phyloP scores from a whole-genome alignment of 2,113 vertebrate genomes.

The Rhinoptilus africanus region DNA sequence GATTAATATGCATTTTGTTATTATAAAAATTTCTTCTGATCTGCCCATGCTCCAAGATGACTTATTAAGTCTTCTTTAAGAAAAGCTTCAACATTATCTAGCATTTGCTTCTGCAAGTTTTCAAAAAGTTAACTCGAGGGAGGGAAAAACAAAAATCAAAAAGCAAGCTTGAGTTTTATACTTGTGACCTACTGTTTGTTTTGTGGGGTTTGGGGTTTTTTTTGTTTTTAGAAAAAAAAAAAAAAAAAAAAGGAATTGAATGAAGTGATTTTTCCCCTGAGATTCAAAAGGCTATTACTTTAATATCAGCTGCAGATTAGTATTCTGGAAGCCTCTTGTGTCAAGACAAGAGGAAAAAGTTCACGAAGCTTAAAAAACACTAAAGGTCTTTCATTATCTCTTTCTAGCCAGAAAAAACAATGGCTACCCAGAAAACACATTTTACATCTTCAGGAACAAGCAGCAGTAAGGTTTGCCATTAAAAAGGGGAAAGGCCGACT shows the following conservation, averaged over 20 bases:
- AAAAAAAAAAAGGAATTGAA: not conserved
- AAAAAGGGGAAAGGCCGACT: not conserved
- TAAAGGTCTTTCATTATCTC: not conserved
- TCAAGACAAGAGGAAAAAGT: not conserved
- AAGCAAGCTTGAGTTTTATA: not conserved
- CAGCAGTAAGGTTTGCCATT: not conserved
- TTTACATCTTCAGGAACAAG: not conserved
- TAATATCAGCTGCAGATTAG: slow-evolving; percentile 24
- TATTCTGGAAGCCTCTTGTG: not conserved
- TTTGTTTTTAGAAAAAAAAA: not conserved
- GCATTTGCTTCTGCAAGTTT: slow-evolving; percentile 1
- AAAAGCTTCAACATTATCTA: not conserved
- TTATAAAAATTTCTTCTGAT: not conserved
- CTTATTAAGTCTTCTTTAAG: not conserved
- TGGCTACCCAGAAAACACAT: not conserved
- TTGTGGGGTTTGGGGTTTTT: not conserved
- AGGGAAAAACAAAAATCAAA: not conserved
- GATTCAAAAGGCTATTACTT: slow-evolving; percentile 38
- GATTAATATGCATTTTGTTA: not conserved
- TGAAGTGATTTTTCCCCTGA: not conserved
- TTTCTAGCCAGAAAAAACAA: not conserved
- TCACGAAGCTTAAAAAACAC: not conserved
- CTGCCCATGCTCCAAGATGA: not conserved
- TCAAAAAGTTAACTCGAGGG: not conserved
- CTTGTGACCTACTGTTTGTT: not conserved